Conservation (phyloP, 2,797 vertebrate species). For the Hydrolagus colliei region DNA sequence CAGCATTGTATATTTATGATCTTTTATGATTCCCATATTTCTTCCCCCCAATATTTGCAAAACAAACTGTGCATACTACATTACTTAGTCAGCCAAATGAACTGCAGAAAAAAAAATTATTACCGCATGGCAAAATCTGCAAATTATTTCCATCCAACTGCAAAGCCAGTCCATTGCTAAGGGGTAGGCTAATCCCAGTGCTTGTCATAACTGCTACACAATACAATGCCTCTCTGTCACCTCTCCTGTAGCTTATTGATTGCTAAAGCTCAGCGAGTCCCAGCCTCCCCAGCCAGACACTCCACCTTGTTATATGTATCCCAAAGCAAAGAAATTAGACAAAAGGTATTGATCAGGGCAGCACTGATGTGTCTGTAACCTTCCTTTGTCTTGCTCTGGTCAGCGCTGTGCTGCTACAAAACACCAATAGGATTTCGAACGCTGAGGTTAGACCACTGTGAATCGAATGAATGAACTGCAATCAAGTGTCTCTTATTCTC, state of each 20-base stretch:
- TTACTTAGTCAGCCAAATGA: too few relatives aligned
- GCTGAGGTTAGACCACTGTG: background rate
- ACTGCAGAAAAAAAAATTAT: too few relatives aligned
- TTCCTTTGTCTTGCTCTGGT: background rate
- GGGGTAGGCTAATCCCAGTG: background rate
- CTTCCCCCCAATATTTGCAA: too few relatives aligned
- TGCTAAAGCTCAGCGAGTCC: background rate
- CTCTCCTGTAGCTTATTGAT: background rate
- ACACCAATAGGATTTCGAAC: background rate
- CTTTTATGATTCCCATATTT: too few relatives aligned
- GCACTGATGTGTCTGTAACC: constrained; percentile 19
- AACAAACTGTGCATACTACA: too few relatives aligned
- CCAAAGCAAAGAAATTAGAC: constrained; percentile 8
- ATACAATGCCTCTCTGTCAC: background rate
- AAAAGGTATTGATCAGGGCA: background rate
- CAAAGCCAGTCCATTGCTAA: background rate
- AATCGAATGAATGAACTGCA: background rate
- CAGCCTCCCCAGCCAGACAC: background rate
- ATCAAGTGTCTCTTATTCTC: background rate
- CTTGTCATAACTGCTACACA: background rate
- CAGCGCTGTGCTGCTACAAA: background rate
- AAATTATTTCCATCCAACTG: too few relatives aligned
- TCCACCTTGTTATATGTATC: background rate
- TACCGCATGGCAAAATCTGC: too few relatives aligned
- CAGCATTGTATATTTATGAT: too few relatives aligned